Conservation (phyloP, 1,140 invertebrate species). For the Chelonus insularis region DNA sequence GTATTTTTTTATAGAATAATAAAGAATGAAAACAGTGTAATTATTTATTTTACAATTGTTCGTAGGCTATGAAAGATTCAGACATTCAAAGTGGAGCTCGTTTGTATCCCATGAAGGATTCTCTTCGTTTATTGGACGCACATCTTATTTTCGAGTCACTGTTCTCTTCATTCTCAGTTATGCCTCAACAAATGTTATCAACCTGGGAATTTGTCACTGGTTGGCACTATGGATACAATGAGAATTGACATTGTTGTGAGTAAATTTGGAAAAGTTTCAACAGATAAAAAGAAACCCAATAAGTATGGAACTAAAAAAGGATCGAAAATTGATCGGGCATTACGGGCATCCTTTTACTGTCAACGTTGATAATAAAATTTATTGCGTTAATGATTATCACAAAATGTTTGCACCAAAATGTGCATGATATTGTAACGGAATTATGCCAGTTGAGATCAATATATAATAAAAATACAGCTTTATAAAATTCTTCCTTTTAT, state of each 20-base stretch:
- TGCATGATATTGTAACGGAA: no score
- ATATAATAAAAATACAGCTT: no score
- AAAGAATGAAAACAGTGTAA: no score
- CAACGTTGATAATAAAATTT: no score
- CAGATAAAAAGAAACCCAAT: constrained; percentile 58
- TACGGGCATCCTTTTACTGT: no score
- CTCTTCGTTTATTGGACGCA: constrained; percentile 81
- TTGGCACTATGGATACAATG: constrained; percentile 82
- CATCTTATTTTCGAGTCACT: constrained; percentile 92
- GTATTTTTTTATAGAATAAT: no score
- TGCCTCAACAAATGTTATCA: constrained; percentile 79
- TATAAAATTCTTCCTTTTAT: no score
- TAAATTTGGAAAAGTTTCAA: constrained; percentile 67
- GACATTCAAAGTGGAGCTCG: constrained; percentile 60
- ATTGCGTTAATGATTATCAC: no score
- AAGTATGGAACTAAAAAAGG: constrained; percentile 48
- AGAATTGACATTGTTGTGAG: constrained; percentile 93
- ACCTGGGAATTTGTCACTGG: constrained; percentile 85
- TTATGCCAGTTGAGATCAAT: no score
- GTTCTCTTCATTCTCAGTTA: constrained; percentile 80
- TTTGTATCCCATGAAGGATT: constrained; percentile 79
- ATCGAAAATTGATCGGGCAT: constrained; percentile 59
- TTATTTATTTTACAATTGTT: no score
- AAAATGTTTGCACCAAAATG: no score
- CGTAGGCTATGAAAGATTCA: no score